Evolutionary conservation across 2,888 invertebrate species (phyloP).

Genomic region (Sceliomorpha sp.): DNA sequence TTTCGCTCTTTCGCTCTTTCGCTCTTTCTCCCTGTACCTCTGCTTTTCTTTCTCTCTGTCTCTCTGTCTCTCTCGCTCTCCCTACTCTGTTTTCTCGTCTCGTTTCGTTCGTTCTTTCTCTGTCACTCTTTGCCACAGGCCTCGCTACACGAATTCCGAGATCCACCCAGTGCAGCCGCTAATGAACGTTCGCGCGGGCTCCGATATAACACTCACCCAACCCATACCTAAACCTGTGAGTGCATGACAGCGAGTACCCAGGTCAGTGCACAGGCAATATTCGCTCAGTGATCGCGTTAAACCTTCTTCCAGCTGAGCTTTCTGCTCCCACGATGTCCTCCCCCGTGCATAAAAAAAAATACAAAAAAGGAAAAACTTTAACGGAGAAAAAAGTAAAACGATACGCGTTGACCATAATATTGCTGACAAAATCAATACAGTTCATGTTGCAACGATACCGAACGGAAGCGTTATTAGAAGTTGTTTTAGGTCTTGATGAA

Average conservation of each 20-base stretch:
- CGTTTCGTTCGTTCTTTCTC: conserved; percentile 42
- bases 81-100: conserved; percentile 2
- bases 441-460: conserved; percentile 16
- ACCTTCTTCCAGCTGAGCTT: conserved; percentile 67
- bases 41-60: conserved; percentile 22
- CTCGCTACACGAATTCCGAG: conserved; percentile 69
- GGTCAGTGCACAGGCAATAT: conserved; percentile 66
- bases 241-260: conserved; percentile 68
- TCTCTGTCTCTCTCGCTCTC: conserved; percentile 26
- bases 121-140: conserved; percentile 44
- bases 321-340: conserved; percentile 44
- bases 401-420: conserved; percentile 24
- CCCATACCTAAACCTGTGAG: conserved; percentile 39
- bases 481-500: too few relatives aligned
- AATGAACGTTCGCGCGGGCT: conserved; percentile 70
- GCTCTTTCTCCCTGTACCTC: conserved; percentile 27
- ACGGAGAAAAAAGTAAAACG: conserved; percentile 16
- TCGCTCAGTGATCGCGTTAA: conserved; percentile 69
- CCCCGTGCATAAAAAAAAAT: conserved; percentile 39
- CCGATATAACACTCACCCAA: conserved; percentile 56
- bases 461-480: too few relatives aligned
- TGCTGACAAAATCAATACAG: conserved; percentile 24
- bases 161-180: conserved; percentile 70
- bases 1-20: conserved; percentile 51
- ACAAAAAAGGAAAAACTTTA: conserved; percentile 4